A percentile compares a stretch with the other conserved stretches of the same genome.
These are phyloP conservation scores for Characodon lateralis DNA, from an alignment of 2,797 vertebrate genomes.

Conservation along the genomic window DNA sequence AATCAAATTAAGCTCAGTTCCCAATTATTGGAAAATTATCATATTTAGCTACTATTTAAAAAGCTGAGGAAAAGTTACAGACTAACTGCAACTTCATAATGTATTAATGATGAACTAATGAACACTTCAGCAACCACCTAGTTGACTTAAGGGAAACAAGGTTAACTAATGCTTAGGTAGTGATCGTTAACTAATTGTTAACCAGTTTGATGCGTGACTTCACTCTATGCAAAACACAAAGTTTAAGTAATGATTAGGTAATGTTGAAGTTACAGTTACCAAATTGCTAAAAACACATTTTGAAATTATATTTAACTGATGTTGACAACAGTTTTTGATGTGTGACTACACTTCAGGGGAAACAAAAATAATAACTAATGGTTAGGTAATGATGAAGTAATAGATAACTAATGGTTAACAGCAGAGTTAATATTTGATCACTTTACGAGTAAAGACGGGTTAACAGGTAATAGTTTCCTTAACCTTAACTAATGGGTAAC, in stretches of 20 bases:
- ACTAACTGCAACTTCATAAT: not conserved
- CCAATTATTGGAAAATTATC: too few species aligned
- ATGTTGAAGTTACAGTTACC: not conserved
- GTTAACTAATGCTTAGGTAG: not conserved
- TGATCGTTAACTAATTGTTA: not conserved
- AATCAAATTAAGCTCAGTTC: too few species aligned
- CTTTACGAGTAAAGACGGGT: too few species aligned
- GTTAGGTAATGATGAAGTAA: not conserved
- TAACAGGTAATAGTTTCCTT: too few species aligned
- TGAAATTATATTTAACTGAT: not conserved
- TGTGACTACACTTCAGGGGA: not conserved
- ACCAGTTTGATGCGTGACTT: not conserved
- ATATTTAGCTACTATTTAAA: not conserved
- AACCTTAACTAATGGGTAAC: too few species aligned
- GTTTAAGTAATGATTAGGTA: not conserved
- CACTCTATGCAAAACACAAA: not conserved
- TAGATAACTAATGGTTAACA: not conserved
- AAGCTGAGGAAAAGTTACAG: not conserved
- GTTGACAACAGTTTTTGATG: not conserved
- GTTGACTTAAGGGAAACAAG: not conserved
- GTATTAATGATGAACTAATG: not conserved
- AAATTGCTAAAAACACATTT: too few species aligned
- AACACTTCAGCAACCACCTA: not conserved
- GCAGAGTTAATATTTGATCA: too few species aligned
- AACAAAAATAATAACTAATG: not conserved